Percentiles rank a stretch among this genome's conserved stretches.
These are phyloP conservation scores for Tineola bisselliella DNA, from an alignment of 2,888 invertebrate genomes.

Conservation along the genomic window DNA sequence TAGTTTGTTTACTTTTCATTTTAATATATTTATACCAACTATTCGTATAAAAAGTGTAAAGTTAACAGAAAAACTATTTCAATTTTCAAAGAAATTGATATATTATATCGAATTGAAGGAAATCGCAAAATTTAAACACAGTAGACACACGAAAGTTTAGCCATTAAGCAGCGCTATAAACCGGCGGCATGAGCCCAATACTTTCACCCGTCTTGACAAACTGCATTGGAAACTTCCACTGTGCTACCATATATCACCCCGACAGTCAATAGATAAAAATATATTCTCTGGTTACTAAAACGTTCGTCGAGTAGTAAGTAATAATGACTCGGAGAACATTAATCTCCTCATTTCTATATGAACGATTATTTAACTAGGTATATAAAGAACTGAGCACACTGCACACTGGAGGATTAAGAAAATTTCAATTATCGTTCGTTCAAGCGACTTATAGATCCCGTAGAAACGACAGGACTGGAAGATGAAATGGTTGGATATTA, in stretches of 20 bases:
- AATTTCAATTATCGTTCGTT: constrained; percentile 43
- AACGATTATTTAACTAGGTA: not conserved
- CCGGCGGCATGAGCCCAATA: constrained; percentile 14
- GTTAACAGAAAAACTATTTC: not conserved
- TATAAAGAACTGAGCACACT: constrained; percentile 15
- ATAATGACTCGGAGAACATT: constrained; percentile 14
- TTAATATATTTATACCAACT: not conserved
- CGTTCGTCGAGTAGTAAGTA: constrained; percentile 13
- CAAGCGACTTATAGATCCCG: constrained; percentile 16
- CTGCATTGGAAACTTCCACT: constrained; percentile 16
- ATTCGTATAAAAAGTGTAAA: not conserved
- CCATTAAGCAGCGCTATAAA: constrained; percentile 29
- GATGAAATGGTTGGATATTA: constrained; percentile 23
- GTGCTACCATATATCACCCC: constrained; percentile 13
- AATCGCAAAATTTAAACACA: constrained; percentile 16
- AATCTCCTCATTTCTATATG: constrained; percentile 13
- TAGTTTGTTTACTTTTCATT: not conserved
- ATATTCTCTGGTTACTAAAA: constrained; percentile 11
- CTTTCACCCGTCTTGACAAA: constrained; percentile 16
- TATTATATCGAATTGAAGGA: constrained; percentile 8
- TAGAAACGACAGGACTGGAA: not conserved
- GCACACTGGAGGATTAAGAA: constrained; percentile 34
- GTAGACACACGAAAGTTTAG: constrained; percentile 30
- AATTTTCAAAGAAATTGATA: not conserved
- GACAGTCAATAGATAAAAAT: constrained; percentile 16